Percentiles rank a stretch among this genome's conserved stretches.
These are phyloP conservation scores for Gasterosteus aculeatus DNA, from an alignment of 2,113 vertebrate genomes.

Conservation along the genomic window DNA sequence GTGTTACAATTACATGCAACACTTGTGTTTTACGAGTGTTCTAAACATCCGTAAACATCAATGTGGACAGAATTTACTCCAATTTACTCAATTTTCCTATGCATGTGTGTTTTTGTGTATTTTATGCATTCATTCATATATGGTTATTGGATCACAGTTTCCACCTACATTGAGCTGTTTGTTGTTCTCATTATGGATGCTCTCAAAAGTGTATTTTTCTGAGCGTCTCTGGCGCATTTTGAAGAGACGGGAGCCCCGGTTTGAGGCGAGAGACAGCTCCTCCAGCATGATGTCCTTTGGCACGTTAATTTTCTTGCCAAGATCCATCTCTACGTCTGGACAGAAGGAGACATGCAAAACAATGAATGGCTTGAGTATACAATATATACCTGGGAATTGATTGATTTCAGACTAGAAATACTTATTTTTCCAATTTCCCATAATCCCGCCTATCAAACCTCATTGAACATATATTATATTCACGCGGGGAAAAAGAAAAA, in stretches of 20 bases:
- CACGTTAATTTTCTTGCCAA: conserved; percentile 91
- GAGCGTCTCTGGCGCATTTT: conserved; percentile 94
- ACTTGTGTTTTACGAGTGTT: background rate
- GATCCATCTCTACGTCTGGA: conserved; percentile 85
- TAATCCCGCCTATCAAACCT: conserved; percentile 22
- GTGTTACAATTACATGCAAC: background rate
- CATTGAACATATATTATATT: conserved; percentile 52
- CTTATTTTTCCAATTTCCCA: background rate
- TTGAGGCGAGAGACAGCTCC: conserved; percentile 89
- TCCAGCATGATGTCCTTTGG: conserved; percentile 98
- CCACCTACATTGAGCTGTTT: conserved; percentile 85
- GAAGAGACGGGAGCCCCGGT: conserved; percentile 94
- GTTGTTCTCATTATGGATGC: conserved; percentile 85
- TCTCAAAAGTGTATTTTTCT: conserved; percentile 96
- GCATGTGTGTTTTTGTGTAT: background rate
- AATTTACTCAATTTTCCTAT: too few relatives aligned
- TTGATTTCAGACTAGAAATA: conserved; percentile 29
- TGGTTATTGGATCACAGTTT: background rate
- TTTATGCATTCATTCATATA: background rate
- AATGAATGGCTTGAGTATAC: conserved; percentile 1
- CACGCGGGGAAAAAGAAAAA: background rate
- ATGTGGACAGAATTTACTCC: background rate
- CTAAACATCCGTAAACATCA: background rate
- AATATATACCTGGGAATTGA: background rate
- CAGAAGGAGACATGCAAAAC: conserved; percentile 38